Evolutionary conservation across 2,888 invertebrate species (phyloP).

Genomic region (Diaprepes abbreviatus): DNA sequence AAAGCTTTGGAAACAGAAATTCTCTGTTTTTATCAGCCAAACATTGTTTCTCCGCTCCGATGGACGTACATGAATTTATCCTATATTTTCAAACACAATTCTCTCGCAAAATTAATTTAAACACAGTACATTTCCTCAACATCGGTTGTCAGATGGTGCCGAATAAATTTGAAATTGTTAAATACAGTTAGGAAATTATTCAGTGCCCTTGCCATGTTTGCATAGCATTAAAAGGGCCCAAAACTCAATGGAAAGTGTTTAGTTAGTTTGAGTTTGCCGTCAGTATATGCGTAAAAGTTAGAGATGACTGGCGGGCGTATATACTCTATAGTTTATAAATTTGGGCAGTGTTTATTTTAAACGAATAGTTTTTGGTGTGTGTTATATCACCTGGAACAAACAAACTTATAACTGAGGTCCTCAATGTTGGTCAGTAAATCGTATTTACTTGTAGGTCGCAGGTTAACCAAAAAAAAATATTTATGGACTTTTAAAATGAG

Average conservation of each 20-base stretch:
- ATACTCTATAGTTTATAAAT: conserved; percentile 7
- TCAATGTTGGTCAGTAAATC: too few relatives aligned
- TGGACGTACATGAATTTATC: too few relatives aligned
- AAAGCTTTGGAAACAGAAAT: too few relatives aligned
- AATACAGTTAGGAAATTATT: conserved; percentile 17
- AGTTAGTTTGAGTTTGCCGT: conserved; percentile 1
- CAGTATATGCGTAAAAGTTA: neutral
- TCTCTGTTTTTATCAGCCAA: too few relatives aligned
- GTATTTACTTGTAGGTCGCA: too few relatives aligned
- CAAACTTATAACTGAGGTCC: too few relatives aligned
- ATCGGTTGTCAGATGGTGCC: conserved; percentile 2
- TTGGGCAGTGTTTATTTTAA: too few relatives aligned
- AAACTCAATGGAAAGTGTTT: conserved; percentile 1
- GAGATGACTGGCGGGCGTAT: neutral
- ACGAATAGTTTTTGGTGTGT: too few relatives aligned
- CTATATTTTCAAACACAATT: neutral
- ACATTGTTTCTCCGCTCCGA: too few relatives aligned
- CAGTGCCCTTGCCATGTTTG: conserved; percentile 3
- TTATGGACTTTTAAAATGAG: too few relatives aligned
- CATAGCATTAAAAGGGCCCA: conserved; percentile 3
- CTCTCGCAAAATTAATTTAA: conserved; percentile 1
- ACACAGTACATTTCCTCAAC: conserved; percentile 1
- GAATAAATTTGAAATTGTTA: conserved; percentile 5
- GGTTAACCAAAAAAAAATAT: too few relatives aligned
- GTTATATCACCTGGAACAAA: too few relatives aligned